Evolutionary conservation across 2,797 vertebrate genomes (phyloP).

Genomic region (Psittacula derbiana): DNA sequence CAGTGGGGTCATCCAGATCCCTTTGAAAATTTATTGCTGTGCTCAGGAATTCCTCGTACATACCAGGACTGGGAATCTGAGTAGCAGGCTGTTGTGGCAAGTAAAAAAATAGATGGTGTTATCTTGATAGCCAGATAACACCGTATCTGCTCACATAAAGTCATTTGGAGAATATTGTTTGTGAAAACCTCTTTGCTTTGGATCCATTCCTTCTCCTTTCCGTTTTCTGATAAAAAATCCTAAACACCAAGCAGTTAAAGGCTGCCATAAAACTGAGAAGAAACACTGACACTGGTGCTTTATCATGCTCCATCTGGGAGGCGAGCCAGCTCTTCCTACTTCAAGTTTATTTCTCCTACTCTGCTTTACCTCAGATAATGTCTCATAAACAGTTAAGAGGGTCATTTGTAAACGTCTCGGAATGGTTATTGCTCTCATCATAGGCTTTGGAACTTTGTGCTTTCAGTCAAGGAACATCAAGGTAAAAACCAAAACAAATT

Average conservation of each 20-base stretch:
- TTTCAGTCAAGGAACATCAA: slow-evolving; percentile 50
- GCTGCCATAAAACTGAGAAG: slow-evolving; percentile 84
- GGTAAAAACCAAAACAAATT: slow-evolving; percentile 62
- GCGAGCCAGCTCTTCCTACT: slow-evolving; percentile 80
- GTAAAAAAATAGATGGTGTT: slow-evolving; percentile 82
- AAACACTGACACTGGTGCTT: slow-evolving; percentile 76
- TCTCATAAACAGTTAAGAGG: slow-evolving; percentile 83
- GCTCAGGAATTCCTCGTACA: slow-evolving; percentile 85
- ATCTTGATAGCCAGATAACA: slow-evolving; percentile 93
- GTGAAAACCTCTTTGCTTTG: slow-evolving; percentile 83
- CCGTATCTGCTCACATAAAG: slow-evolving; percentile 84
- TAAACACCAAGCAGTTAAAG: slow-evolving; percentile 86
- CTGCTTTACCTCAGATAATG: slow-evolving; percentile 85
- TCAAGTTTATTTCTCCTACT: slow-evolving; percentile 83
- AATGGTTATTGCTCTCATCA: slow-evolving; percentile 74
- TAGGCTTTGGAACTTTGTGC: slow-evolving; percentile 40
- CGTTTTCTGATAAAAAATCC: slow-evolving; percentile 86
- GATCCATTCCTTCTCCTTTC: slow-evolving; percentile 80
- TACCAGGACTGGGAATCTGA: slow-evolving; percentile 83
- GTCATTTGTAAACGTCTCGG: slow-evolving; percentile 78
- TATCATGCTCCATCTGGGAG: slow-evolving; percentile 78
- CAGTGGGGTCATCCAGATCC: slow-evolving; percentile 61
- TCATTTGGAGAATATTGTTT: slow-evolving; percentile 80
- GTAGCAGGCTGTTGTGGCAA: slow-evolving; percentile 72
- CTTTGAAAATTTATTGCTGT: slow-evolving; percentile 85